A percentile compares a stretch with the other conserved stretches of the same genome.
Conservation (phyloP, 2,113 vertebrate species). For the Gobiocypris rarus region DNA sequence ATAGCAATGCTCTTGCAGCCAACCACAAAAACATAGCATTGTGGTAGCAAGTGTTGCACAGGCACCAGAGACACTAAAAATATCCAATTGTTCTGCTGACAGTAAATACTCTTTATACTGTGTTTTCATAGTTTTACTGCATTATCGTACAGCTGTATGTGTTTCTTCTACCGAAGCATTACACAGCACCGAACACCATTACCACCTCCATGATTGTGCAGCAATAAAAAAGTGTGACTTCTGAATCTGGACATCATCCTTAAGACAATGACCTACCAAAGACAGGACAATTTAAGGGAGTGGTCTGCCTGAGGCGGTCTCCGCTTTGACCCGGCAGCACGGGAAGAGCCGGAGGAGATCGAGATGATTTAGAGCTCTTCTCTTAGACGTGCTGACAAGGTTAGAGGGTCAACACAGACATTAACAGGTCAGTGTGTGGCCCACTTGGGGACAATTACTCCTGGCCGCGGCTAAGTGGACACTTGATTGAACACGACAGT, state of each 20-base stretch:
- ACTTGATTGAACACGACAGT: constrained; percentile 99
- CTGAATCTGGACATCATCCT: constrained; percentile 55
- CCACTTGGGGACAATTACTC: constrained; percentile 99
- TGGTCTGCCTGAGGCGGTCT: constrained; percentile 78
- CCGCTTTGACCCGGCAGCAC: constrained; percentile 87
- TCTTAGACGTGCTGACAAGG: constrained; percentile 97
- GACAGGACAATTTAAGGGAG: constrained; percentile 77
- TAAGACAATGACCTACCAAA: constrained; percentile 70
- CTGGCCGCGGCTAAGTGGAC: constrained; percentile 99
- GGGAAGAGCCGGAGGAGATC: constrained; percentile 77
- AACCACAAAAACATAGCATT: constrained; percentile 11
- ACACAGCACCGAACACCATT: background rate
- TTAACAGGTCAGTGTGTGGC: constrained; percentile 98
- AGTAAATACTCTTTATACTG: background rate
- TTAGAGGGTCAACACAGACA: constrained; percentile 94
- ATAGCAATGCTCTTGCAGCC: constrained; percentile 6
- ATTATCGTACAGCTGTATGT: background rate
- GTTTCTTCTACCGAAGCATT: background rate
- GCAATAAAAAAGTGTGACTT: background rate
- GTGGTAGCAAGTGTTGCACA: background rate
- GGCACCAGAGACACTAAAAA: background rate
- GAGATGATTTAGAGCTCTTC: constrained; percentile 90
- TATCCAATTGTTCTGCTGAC: background rate
- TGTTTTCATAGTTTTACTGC: background rate
- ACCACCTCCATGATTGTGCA: background rate